These are phyloP conservation scores for Polyommatus iphigenia DNA, from an alignment of 2,888 invertebrate species.

Conservation along the genomic window DNA sequence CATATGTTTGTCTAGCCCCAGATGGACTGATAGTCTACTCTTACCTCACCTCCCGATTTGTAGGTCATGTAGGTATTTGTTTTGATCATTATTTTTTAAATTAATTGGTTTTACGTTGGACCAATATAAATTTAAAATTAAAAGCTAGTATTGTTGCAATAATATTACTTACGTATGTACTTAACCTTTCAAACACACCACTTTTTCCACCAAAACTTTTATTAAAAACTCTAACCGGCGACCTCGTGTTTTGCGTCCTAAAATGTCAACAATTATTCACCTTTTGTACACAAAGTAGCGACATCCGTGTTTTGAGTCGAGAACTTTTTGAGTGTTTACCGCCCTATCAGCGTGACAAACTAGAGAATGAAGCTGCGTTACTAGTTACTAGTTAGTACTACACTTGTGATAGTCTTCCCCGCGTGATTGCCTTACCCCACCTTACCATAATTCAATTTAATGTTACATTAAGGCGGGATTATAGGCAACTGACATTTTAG, in stretches of 20 bases:
- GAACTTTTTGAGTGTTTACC: slow-evolving; percentile 3
- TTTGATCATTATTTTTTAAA: slow-evolving; percentile 7
- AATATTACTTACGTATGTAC: not conserved
- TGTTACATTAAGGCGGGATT: too few species aligned
- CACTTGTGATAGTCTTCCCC: not conserved
- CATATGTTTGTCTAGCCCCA: slow-evolving; percentile 4
- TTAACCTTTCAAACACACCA: not conserved
- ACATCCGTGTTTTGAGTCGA: not conserved
- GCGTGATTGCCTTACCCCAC: not conserved
- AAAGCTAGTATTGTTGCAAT: not conserved
- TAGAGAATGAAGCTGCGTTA: not conserved
- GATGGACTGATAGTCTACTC: not conserved
- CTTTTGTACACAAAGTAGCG: not conserved
- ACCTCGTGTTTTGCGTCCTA: slow-evolving; percentile 8
- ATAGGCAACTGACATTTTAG: too few species aligned
- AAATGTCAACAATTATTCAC: not conserved
- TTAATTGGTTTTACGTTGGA: not conserved
- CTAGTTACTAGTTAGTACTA: not conserved
- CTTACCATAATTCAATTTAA: too few species aligned
- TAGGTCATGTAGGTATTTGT: not conserved
- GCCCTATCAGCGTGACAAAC: not conserved
- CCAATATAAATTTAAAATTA: not conserved
- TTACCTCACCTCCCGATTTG: not conserved
- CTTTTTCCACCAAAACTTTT: not conserved
- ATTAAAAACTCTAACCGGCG: not conserved